A percentile compares a stretch with the other conserved stretches of the same genome.
These are phyloP conservation scores for Tapirus terrestris DNA, from an alignment of 2,113 vertebrate species.

Conservation along the genomic window DNA sequence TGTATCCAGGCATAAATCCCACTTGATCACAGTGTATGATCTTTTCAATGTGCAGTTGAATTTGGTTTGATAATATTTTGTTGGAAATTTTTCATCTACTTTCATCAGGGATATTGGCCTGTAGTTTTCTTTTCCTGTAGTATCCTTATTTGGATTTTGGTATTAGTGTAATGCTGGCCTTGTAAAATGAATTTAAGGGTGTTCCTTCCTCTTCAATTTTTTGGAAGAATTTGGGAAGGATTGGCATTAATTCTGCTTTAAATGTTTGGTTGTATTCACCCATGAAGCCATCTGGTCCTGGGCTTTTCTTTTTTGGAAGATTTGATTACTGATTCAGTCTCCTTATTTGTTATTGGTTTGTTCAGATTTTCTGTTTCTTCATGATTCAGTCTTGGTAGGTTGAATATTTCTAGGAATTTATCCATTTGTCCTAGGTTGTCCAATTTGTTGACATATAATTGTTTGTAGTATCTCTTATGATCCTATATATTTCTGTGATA, in stretches of 20 bases:
- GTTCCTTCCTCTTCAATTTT: not conserved
- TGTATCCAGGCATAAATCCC: not conserved
- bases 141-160: not conserved
- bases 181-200: not conserved
- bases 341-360: not conserved
- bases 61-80: not conserved
- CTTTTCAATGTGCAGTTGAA: not conserved
- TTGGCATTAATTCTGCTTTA: not conserved
- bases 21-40: not conserved
- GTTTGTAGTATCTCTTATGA: not conserved
- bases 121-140: not conserved
- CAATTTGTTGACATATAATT: not conserved
- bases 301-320: not conserved
- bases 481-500: not conserved
- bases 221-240: not conserved
- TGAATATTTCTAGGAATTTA: not conserved
- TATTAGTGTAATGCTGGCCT: not conserved
- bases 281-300: not conserved
- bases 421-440: not conserved
- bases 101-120: not conserved
- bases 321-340: not conserved
- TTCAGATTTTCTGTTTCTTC: not conserved
- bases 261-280: not conserved
- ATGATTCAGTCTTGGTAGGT: not conserved
- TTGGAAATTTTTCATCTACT: not conserved